Percentiles rank a stretch among this genome's conserved stretches.
These are phyloP conservation scores for Cygnus atratus DNA, from an alignment of 2,113 vertebrate genomes.

Conservation along the genomic window DNA sequence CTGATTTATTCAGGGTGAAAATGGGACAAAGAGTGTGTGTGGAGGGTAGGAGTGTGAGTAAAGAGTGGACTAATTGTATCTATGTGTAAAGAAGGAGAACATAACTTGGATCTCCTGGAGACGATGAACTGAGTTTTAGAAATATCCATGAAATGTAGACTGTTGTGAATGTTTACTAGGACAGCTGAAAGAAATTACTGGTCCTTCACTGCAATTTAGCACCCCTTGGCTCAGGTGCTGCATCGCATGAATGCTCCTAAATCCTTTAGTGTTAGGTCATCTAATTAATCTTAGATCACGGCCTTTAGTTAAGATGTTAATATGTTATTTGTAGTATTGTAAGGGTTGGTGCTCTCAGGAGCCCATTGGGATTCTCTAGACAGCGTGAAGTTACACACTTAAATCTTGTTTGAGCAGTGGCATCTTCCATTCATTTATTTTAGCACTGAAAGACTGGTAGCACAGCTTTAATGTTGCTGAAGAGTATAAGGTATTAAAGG, in stretches of 20 bases:
- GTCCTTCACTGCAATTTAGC: not conserved
- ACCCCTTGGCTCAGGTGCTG: not conserved
- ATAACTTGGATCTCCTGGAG: not conserved
- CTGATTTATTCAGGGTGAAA: not conserved
- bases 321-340: not conserved
- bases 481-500: not conserved
- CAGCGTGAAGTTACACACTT: not conserved
- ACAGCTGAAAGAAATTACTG: not conserved
- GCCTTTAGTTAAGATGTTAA: not conserved
- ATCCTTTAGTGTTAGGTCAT: not conserved
- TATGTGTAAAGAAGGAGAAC: not conserved
- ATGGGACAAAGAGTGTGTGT: not conserved
- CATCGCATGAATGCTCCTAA: not conserved
- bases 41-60: not conserved
- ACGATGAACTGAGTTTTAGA: not conserved
- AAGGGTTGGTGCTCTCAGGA: not conserved
- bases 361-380: not conserved
- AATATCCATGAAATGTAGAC: not conserved
- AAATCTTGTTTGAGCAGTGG: not conserved
- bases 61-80: not conserved
- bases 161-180: not conserved
- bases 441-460: not conserved
- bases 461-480: constrained; percentile 22
- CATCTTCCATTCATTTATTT: constrained; percentile 8
- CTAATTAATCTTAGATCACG: not conserved